Percentiles rank a stretch among this genome's conserved stretches.
These are phyloP conservation scores for Drosophila cognata DNA, from an alignment of 2,888 invertebrate genomes.

Conservation along the genomic window DNA sequence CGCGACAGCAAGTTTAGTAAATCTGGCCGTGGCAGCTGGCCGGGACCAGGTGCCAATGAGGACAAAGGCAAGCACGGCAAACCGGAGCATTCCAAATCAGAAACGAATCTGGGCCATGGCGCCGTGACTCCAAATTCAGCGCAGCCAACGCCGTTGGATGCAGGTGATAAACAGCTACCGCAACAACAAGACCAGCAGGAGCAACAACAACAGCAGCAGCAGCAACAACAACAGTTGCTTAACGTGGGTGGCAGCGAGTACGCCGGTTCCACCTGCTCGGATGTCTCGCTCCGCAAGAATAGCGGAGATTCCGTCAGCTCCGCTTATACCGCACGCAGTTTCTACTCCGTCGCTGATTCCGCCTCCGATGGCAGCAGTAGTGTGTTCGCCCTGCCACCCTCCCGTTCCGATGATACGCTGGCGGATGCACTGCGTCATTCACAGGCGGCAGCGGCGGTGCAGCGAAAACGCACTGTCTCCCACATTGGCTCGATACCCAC, in stretches of 20 bases:
- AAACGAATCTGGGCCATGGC: slow-evolving; percentile 87
- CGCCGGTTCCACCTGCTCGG: slow-evolving; percentile 74
- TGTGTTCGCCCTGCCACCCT: slow-evolving; percentile 88
- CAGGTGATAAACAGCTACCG: slow-evolving; percentile 24
- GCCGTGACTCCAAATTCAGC: slow-evolving; percentile 52
- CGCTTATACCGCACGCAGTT: slow-evolving; percentile 86
- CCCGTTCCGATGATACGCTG: slow-evolving; percentile 92
- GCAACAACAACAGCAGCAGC: slow-evolving; percentile 32
- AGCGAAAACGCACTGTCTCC: slow-evolving; percentile 87
- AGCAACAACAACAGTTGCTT: slow-evolving; percentile 63
- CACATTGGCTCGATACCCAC: slow-evolving; percentile 64
- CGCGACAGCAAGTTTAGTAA: slow-evolving; percentile 91
- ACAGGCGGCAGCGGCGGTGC: slow-evolving; percentile 87
- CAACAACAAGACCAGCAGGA: slow-evolving; percentile 7
- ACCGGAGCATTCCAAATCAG: slow-evolving; percentile 93
- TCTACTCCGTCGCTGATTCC: slow-evolving; percentile 83
- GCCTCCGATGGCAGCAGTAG: slow-evolving; percentile 62
- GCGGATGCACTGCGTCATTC: slow-evolving; percentile 85
- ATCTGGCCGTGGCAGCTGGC: slow-evolving; percentile 92
- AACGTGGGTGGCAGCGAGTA: slow-evolving; percentile 59
- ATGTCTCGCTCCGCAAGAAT: slow-evolving; percentile 85
- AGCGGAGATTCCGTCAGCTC: slow-evolving; percentile 87
- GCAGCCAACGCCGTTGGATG: slow-evolving; percentile 18
- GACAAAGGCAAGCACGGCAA: slow-evolving; percentile 36
- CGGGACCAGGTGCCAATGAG: slow-evolving; percentile 87